Evolutionary conservation across 2,888 invertebrate species (phyloP), one percentile per base, ranked within the genome.

Genomic region (Trimorus sp.): DNA sequence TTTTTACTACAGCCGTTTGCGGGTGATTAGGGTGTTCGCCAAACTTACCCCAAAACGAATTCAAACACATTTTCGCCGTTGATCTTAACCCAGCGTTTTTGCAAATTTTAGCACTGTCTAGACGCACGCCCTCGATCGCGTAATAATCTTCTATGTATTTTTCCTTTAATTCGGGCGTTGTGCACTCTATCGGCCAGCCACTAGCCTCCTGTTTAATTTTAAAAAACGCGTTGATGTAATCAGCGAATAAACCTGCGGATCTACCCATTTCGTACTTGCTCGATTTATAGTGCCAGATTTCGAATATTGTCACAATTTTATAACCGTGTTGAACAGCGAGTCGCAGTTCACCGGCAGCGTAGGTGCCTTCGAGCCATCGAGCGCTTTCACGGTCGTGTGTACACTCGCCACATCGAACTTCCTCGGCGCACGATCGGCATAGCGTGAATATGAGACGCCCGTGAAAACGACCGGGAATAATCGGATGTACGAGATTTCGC

Each of bases 211-310:
- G n/a, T n/a, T n/a, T n/a, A n/a, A n/a, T n/a, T n/a, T n/a, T n/a
- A n/a, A n/a, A n/a, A n/a, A n/a, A n/a, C n/a, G n/a, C n/a, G n/a
- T n/a, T n/a, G n/a, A n/a, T n/a, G n/a, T n/a, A n/a, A n/a, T n/a
- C n/a, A n/a, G n/a, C n/a, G n/a, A n/a, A n/a, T n/a, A n/a, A n/a
- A n/a, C n/a, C n/a, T n/a, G n/a, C n/a, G n/a, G n/a, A n/a, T n/a
- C n/a, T n/a, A n/a, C n/a, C n/a, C n/a, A n/a, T n/a, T n/a, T n/a
- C n/a, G n/a, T n/a, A n/a, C n/a, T n/a, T n/a, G n/a, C n/a, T n/a
- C n/a, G n/a, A n/a, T n/a, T n/a, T n/a, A n/a, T 89, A 91, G 63
- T 90, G 85, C 87, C 89, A 91, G 5, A 91, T 87, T 79, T 90
- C 90, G 51, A 83, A 79, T 6, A 90, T 84, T 58, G 89, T 81